These are phyloP conservation scores for Trachemys scripta DNA, from an alignment of 2,113 vertebrate species.

Conservation along the genomic window DNA sequence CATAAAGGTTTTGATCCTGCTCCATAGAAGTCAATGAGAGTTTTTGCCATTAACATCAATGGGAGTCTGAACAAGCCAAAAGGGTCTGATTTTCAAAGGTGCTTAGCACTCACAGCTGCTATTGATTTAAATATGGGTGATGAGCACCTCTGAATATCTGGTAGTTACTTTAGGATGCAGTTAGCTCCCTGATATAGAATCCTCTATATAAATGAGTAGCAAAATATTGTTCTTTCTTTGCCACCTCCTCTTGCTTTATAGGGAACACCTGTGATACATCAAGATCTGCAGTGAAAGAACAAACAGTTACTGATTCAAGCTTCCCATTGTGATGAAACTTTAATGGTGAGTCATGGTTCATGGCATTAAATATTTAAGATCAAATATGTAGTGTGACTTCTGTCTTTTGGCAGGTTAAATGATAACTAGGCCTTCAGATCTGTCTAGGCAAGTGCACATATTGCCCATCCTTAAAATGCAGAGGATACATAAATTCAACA, in stretches of 20 bases:
- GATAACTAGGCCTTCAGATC: background rate
- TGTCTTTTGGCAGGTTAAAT: background rate
- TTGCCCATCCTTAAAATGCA: background rate
- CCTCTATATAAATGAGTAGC: background rate
- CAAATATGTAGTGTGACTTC: background rate
- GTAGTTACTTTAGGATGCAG: background rate
- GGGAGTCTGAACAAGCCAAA: background rate
- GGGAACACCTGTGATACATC: background rate
- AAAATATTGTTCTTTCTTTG: background rate
- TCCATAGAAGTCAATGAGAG: background rate
- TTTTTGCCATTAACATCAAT: background rate
- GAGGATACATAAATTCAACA: conserved; percentile 24
- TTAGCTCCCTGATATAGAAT: background rate
- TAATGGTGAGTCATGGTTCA: background rate
- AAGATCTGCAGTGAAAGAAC: background rate
- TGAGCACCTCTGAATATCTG: background rate
- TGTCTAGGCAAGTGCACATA: background rate
- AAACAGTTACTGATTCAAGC: conserved; percentile 16
- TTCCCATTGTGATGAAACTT: background rate
- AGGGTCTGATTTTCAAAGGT: background rate
- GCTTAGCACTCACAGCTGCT: background rate
- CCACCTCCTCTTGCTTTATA: background rate
- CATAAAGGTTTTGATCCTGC: background rate
- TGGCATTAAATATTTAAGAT: background rate
- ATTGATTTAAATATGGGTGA: background rate